Evolutionary conservation across 2,113 vertebrate species (phyloP).

Genomic region (Corvus hawaiiensis): DNA sequence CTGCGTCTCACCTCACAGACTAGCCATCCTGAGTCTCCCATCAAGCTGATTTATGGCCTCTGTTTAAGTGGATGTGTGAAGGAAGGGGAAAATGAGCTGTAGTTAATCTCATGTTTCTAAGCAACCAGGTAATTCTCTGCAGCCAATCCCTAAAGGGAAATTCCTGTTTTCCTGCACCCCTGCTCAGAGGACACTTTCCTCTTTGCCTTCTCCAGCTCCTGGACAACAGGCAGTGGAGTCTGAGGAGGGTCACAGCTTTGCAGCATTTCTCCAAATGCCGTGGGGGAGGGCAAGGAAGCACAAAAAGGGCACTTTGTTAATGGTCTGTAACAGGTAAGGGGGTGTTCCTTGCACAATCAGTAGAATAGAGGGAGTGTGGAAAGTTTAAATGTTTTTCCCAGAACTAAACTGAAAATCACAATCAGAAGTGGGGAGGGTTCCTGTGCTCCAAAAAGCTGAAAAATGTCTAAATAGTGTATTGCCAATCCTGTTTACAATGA

Average conservation of each 20-base stretch:
- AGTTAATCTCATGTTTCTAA: slow-evolving; percentile 51
- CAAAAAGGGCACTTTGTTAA: not conserved
- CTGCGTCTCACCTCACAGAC: accelerated
- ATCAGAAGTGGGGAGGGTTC: not conserved
- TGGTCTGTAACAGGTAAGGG: not conserved
- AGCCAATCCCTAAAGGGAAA: slow-evolving; percentile 5
- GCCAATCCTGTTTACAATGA: not conserved
- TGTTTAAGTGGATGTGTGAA: not conserved
- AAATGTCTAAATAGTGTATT: not conserved
- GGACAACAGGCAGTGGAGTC: not conserved
- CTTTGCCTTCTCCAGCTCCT: not conserved
- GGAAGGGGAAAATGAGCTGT: slow-evolving; percentile 26
- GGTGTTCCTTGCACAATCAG: not conserved
- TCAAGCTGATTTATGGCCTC: not conserved
- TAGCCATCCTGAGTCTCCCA: not conserved
- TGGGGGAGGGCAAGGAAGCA: not conserved
- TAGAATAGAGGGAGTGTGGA: not conserved
- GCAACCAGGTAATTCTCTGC: slow-evolving; percentile 59
- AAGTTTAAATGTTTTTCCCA: not conserved
- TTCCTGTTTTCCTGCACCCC: slow-evolving; percentile 7
- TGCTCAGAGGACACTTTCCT: not conserved
- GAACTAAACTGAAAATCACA: not conserved
- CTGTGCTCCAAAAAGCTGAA: not conserved
- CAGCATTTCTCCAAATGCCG: not conserved
- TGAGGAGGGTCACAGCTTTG: not conserved